Conservation (phyloP, 2,888 invertebrate genomes). For the Auanema freiburgensis region DNA sequence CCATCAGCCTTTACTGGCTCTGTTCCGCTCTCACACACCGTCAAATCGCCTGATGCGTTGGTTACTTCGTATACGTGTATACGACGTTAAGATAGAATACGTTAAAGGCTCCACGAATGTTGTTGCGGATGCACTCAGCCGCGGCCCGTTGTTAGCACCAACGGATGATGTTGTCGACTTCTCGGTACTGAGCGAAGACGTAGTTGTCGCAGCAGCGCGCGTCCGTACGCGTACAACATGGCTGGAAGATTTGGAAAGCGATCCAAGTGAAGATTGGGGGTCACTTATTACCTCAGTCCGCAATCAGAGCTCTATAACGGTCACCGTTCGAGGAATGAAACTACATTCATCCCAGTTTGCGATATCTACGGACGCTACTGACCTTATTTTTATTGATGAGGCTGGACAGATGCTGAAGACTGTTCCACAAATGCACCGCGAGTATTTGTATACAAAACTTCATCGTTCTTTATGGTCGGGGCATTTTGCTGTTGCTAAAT, state of each 20-base stretch:
- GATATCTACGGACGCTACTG: background rate
- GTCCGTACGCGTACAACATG: too few relatives aligned
- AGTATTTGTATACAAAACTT: conserved; percentile 13
- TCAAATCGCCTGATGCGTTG: conserved; percentile 10
- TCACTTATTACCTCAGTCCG: too few relatives aligned
- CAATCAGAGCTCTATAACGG: too few relatives aligned
- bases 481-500: background rate
- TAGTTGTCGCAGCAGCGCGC: too few relatives aligned
- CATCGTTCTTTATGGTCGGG: conserved; percentile 13
- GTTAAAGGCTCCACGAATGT: too few relatives aligned
- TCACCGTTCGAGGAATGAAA: too few relatives aligned
- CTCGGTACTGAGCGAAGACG: too few relatives aligned
- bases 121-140: conserved; percentile 7
- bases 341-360: too few relatives aligned
- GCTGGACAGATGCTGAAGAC: conserved; percentile 2
- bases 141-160: too few relatives aligned
- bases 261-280: too few relatives aligned
- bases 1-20: conserved; percentile 18
- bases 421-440: conserved; percentile 14
- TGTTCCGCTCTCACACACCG: conserved; percentile 1
- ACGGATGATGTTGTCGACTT: too few relatives aligned
- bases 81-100: conserved; percentile 1
- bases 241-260: too few relatives aligned
- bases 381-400: background rate
- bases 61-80: conserved; percentile 4